Evolutionary conservation across 2,888 invertebrate genomes (phyloP).

Genomic region (Candidula unifasciata): DNA sequence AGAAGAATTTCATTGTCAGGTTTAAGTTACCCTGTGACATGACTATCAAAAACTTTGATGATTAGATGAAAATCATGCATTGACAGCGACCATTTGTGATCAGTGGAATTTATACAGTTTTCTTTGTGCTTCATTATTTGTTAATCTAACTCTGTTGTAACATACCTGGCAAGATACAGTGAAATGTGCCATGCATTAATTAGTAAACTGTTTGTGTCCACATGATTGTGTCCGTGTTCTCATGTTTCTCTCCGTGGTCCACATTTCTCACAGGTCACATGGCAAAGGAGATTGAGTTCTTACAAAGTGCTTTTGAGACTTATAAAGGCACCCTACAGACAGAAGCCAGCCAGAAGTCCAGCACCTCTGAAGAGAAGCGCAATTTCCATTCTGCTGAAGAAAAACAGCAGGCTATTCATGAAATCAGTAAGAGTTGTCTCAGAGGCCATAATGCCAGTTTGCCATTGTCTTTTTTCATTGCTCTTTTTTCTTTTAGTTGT

Average conservation of each 20-base stretch:
- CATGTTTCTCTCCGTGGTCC: not conserved
- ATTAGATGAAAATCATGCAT: no score
- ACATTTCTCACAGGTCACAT: constrained; percentile 56
- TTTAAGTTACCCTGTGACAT: no score
- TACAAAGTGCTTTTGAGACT: constrained; percentile 76
- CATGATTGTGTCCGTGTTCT: no score
- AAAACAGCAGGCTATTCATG: constrained; percentile 66
- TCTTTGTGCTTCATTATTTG: no score
- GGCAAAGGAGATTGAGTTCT: constrained; percentile 74
- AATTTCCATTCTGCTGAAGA: constrained; percentile 62
- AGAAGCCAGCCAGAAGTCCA: constrained; percentile 72
- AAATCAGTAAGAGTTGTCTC: constrained; percentile 64
- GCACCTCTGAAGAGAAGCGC: constrained; percentile 69
- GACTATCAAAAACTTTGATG: no score
- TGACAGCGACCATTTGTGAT: no score
- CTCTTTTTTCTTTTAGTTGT: not conserved
- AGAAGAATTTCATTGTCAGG: no score
- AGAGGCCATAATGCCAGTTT: not conserved
- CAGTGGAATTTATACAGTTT: no score
- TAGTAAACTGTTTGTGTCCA: no score
- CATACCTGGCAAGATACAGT: no score
- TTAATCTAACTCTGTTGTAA: no score
- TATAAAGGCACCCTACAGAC: constrained; percentile 65
- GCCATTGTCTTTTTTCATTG: not conserved
- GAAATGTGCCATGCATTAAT: no score